Evolutionary conservation across 2,888 invertebrate genomes (phyloP).

Genomic region (Drosophila anomelani): DNA sequence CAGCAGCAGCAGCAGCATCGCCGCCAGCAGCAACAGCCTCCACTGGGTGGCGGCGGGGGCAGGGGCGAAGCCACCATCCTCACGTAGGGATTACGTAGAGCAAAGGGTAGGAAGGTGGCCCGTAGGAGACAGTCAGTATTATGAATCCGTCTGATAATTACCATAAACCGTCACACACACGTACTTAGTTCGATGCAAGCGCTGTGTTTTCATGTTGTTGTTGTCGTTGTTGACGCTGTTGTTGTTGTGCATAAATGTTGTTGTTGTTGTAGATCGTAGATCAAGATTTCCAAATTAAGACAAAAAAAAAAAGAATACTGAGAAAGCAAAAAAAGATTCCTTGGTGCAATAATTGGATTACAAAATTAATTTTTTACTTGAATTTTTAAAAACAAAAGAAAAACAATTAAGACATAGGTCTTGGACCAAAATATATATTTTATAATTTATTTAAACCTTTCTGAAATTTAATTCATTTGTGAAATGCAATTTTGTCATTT

Average conservation of each 20-base stretch:
- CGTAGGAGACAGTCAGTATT: constrained; percentile 63
- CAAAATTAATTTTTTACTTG: constrained; percentile 5
- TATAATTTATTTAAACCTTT: background rate
- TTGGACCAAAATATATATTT: background rate
- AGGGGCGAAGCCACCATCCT: constrained; percentile 57
- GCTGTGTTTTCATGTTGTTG: constrained; percentile 51
- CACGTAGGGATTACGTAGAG: constrained; percentile 48
- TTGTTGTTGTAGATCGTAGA: constrained; percentile 30
- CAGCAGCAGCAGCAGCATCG: constrained; percentile 33
- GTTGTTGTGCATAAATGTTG: constrained; percentile 48
- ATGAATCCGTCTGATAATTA: constrained; percentile 76
- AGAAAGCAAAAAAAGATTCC: background rate
- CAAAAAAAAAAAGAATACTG: background rate
- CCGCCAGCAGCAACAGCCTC: constrained; percentile 42
- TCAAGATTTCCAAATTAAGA: background rate
- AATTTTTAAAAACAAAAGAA: background rate
- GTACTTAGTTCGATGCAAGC: constrained; percentile 30
- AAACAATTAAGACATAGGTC: background rate
- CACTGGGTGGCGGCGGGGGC: constrained; percentile 30
- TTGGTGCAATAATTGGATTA: constrained; percentile 66
- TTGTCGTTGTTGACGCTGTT: constrained; percentile 38
- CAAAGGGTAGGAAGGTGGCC: background rate
- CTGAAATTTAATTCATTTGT: background rate
- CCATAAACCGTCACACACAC: constrained; percentile 46
- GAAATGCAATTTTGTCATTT: too few species aligned